Base-by-base conservation (phyloP, 1,140 invertebrate genomes). In the Aphelinus atriplicis region DNA sequence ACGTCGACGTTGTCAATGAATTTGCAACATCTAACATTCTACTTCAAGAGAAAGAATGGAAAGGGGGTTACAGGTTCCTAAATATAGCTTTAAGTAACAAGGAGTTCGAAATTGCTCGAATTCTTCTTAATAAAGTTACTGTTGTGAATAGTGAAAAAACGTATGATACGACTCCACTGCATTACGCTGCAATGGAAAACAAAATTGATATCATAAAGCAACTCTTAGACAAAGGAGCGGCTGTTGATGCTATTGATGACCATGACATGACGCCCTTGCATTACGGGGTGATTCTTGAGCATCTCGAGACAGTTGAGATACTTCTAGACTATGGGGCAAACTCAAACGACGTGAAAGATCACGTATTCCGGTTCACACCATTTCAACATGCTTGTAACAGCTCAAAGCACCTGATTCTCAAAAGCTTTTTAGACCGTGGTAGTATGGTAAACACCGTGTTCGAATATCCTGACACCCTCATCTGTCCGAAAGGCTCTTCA, bases 221-320 rank as follows among this genome's bases (percentile, higher is more conserved):
- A 7, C 46, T 63, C 2, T 7, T 63, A 7, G 46, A 63, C 1
- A 45, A n/a, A 10, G 61, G 61, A 3, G 61, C 61, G 10, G 61
- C n/a, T 1, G 46, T 63, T 1, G 9, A 63, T 9, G 61, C 61
- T 45, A 63, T 10, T 9, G 61, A 63, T 46, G 61, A 63, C 1
- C 61, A 63, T 3, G 61, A 63, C 42, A 63, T 63, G 61, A 9
- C 61, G 5, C 61, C 61, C 4, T 47, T 63, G 9, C 61, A 63
- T 46, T 63, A 63, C 10, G 61, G 45, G 1, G 61, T 63, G 2
- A 46, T 63, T 1, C 43, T 63, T 2, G 61, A 63, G 9, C 9
- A 63, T 63, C 3, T 63, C 1, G 61, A 63, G 9, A 45, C 46
- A 3, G 61, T 63, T n/a, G 46, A 7, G 7, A 5, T 63, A n/a